Evolutionary conservation across 2,888 invertebrate genomes (phyloP), one percentile per base, ranked within the genome.

Genomic region (Parochlus steinenii): DNA sequence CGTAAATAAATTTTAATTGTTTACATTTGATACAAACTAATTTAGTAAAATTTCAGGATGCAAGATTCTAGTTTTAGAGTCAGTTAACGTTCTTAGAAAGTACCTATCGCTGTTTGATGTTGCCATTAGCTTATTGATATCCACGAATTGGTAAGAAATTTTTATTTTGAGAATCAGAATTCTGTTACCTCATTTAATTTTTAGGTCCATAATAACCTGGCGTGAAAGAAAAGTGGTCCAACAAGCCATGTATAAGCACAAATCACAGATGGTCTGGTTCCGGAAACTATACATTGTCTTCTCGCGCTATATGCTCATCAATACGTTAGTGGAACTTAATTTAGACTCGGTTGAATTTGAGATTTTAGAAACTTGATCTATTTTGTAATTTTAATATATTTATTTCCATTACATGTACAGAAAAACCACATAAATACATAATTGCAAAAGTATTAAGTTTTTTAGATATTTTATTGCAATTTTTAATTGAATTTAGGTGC

Each of bases 191-290:
- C 24, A 42, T 38, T 32, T 31, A 26, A 28, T 40, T 54, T 59
- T 41, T 50, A 77, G 76, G 61, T 77, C 71, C 53, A 71, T 77
- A 53, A 62, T 73, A 22, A 67, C 67, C 37, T 69, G 69, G 64
- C 61, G 64, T 5, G 70, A 74, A 43, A 67, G 71, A 34, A 51
- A 62, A 4, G 55, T 63, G 16, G 58, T 78, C 17, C 65, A 79
- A 53, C 61, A 65, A 43, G 90, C 92, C 4, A 92, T 95, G 90
- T 65, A 66, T 43, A 69, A 71, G 37, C 92, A 97, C 55, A 61
- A 66, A 44, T 86, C 89, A n/a, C 97, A 98, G 57, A 74, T 87
- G 62, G 73, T 86, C 24, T 98, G 97, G 97, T 97, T 86, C 59
- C 70, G 97, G 37, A 70, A 74, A 52, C 63, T 97, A 4, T 97